Evolutionary conservation across 1,140 invertebrate genomes (phyloP), one percentile per base, ranked within the genome.

Genomic region (Pogonomyrmex barbatus): DNA sequence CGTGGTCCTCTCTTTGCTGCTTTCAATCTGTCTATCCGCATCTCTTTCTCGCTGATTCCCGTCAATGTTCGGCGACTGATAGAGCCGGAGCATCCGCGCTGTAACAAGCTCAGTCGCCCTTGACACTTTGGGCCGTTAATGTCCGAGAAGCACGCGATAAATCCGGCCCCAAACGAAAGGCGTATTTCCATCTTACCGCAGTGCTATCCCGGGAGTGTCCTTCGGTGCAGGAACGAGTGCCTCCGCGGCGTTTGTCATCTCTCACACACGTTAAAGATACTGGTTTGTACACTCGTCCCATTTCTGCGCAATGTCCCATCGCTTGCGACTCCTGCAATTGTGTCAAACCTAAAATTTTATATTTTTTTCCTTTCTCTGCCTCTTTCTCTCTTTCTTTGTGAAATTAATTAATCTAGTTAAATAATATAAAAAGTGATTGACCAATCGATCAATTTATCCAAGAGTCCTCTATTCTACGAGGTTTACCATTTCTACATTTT

Each of bases 101-200:
- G 89, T 60, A 87, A 88, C 90, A 88, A 87, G 89, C 92, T 93
- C 93, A 95, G 94, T 95, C 91, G 93, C 91, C 91, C 91, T 91
- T 90, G 92, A 94, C 93, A 93, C 93, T 93, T 94, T 94, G 91
- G 89, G 54, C 90, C 76, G 92, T 93, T 91, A 93, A 92, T 93
- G 89, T 93, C 90, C 88, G 63, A 65, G 77, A 68, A 84, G 77
- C 86, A 87, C 91, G 90, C 91, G 91, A 89, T 91, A 91, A 91
- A 91, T 91, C 87, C 89, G 78, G 76, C 89, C 89, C 77, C 89
- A 88, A 89, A 85, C 71, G 76, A 50, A 54, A 85, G 70, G n/a
- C 71, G 86, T 63, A 83, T 75, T 75, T 89, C 75, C 24, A 84
- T 77, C 81, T 77, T 39, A 45, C 68, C 36, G 76, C 36, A 54